phyloP scores from a whole-genome alignment of 2,797 vertebrate genomes.

The Thunnus albacares region DNA sequence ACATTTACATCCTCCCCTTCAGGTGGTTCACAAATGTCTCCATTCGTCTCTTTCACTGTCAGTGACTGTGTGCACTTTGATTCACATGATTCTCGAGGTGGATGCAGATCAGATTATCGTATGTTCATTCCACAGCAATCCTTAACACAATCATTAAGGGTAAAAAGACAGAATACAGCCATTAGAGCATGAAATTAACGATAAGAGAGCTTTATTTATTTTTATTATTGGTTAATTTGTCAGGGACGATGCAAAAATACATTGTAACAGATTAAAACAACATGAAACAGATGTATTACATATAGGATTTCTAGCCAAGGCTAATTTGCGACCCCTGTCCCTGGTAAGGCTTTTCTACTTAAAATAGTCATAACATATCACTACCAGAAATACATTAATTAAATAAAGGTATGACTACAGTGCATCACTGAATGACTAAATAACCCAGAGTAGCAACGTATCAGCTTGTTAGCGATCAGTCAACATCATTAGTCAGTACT shows the following conservation, averaged over 20 bases:
- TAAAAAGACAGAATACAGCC: neutral
- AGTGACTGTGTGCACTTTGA: neutral
- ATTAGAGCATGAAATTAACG: slow-evolving; percentile 16
- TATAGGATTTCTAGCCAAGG: too few species aligned
- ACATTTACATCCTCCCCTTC: slow-evolving; percentile 54
- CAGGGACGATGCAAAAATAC: too few species aligned
- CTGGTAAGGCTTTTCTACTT: too few species aligned
- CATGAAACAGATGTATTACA: too few species aligned
- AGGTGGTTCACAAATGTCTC: slow-evolving; percentile 50
- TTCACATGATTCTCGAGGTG: neutral
- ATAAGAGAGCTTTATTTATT: neutral
- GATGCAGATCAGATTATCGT: slow-evolving; percentile 24
- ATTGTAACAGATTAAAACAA: too few species aligned
- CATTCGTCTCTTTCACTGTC: slow-evolving; percentile 59
- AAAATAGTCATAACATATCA: too few species aligned
- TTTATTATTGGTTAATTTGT: too few species aligned
- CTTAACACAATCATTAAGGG: neutral
- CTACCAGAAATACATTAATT: too few species aligned
- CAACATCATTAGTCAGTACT: slow-evolving; percentile 12
- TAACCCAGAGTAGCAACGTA: slow-evolving; percentile 6
- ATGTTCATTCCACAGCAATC: neutral
- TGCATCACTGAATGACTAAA: slow-evolving; percentile 6
- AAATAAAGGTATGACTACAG: neutral
- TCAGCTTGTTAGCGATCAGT: slow-evolving; percentile 48
- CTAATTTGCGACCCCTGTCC: too few species aligned